These are phyloP conservation scores for Drosophila picticornis DNA, from an alignment of 2,888 invertebrate species.

Conservation along the genomic window DNA sequence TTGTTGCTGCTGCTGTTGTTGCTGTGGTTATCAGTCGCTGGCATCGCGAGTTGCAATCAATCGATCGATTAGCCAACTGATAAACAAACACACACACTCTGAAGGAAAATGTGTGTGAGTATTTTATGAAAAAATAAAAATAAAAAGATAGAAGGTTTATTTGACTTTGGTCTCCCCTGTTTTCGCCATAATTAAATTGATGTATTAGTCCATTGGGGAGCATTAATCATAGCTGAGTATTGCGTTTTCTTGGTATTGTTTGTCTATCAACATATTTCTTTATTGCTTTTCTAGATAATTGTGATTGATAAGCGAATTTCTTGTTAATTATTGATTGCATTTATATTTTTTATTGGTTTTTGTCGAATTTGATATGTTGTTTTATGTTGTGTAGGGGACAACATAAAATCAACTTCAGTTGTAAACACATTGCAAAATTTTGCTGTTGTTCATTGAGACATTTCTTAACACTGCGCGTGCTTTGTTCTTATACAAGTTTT, in stretches of 20 bases:
- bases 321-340: background rate
- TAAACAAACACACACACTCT: constrained; percentile 41
- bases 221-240: constrained; percentile 43
- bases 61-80: constrained; percentile 75
- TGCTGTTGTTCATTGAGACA: background rate
- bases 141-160: constrained; percentile 14
- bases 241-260: constrained; percentile 31
- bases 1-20: constrained; percentile 21
- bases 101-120: constrained; percentile 28
- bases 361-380: background rate
- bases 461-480: background rate
- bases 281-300: background rate
- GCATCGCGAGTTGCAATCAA: constrained; percentile 63
- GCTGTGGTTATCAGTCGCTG: constrained; percentile 68
- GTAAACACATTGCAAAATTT: background rate
- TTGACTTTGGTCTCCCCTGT: constrained; percentile 32
- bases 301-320: constrained; percentile 2
- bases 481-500: background rate
- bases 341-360: background rate
- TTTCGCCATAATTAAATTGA: constrained; percentile 66
- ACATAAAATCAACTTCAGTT: background rate
- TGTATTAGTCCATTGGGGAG: constrained; percentile 57
- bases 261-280: constrained; percentile 1
- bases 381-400: background rate
- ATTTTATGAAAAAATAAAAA: background rate